phyloP scores from a whole-genome alignment of 1,140 invertebrate genomes.

The Hydropsyche tenuis region DNA sequence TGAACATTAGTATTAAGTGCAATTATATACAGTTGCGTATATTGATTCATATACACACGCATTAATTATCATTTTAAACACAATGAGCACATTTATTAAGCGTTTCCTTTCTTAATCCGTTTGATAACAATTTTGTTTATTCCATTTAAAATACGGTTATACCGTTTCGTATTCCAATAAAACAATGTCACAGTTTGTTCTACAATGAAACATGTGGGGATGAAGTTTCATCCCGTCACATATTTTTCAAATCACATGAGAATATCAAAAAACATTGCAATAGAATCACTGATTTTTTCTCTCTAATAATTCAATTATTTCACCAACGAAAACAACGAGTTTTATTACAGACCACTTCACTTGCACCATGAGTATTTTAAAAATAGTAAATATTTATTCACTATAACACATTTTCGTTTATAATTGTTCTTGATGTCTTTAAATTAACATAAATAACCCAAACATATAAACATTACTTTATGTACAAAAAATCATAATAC shows the following conservation, averaged over 20 bases:
- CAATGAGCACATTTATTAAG: constrained; percentile 49
- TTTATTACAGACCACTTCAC: not conserved
- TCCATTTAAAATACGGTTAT: constrained; percentile 23
- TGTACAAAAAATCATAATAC: constrained; percentile 9
- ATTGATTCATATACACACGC: constrained; percentile 2
- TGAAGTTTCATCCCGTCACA: too few species aligned
- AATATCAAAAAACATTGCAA: too few species aligned
- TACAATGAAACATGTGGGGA: too few species aligned
- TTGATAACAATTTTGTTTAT: constrained; percentile 24
- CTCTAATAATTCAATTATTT: not conserved
- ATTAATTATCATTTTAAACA: constrained; percentile 31
- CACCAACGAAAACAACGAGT: too few species aligned
- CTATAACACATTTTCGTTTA: constrained; percentile 8
- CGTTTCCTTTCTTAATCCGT: constrained; percentile 33
- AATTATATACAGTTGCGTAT: constrained; percentile 2
- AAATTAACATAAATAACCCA: not conserved
- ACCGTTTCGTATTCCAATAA: constrained; percentile 19
- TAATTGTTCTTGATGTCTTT: not conserved
- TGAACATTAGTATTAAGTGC: not conserved
- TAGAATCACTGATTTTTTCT: not conserved
- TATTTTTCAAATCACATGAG: too few species aligned
- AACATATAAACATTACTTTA: constrained; percentile 7
- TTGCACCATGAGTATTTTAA: constrained; percentile 21
- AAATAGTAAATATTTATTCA: constrained; percentile 7
- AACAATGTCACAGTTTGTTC: not conserved